A percentile compares a stretch with the other conserved stretches of the same genome.
Conservation (phyloP, 2,797 vertebrate genomes). For the Sebastiscus albofasciatus region DNA sequence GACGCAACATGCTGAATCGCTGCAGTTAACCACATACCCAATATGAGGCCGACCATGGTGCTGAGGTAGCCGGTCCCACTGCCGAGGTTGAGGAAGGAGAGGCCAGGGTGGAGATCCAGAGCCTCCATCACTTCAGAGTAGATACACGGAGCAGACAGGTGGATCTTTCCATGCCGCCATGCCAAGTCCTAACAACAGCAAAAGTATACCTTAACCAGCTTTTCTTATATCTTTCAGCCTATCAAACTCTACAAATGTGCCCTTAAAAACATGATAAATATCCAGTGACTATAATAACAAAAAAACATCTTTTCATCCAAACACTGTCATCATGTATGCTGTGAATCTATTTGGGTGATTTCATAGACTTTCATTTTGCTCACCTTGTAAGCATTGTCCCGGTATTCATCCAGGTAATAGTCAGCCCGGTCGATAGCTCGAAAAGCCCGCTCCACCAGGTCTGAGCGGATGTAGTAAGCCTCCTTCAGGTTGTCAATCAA, state of each 20-base stretch:
- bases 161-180: slow-evolving; percentile 97
- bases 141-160: slow-evolving; percentile 96
- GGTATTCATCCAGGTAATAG: slow-evolving; percentile 96
- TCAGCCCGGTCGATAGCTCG: slow-evolving; percentile 94
- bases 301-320: not conserved
- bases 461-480: slow-evolving; percentile 94
- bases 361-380: not conserved
- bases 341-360: not conserved
- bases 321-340: not conserved
- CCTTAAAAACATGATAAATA: not conserved
- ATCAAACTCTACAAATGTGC: too few relatives aligned
- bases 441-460: slow-evolving; percentile 94
- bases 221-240: not conserved
- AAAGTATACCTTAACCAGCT: not conserved
- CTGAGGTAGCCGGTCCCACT: slow-evolving; percentile 98
- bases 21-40: slow-evolving; percentile 79
- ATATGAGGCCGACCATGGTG: slow-evolving; percentile 97
- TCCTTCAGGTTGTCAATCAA: slow-evolving; percentile 97
- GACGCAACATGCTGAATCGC: not conserved
- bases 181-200: slow-evolving; percentile 85
- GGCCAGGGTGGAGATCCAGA: slow-evolving; percentile 92
- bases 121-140: slow-evolving; percentile 99
- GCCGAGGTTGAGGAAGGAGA: slow-evolving; percentile 96
- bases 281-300: not conserved
- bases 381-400: slow-evolving; percentile 94